Percentiles rank a stretch among this genome's conserved stretches.
phyloP scores from a whole-genome alignment of 2,113 vertebrate genomes.

The Hipposideros armiger region DNA sequence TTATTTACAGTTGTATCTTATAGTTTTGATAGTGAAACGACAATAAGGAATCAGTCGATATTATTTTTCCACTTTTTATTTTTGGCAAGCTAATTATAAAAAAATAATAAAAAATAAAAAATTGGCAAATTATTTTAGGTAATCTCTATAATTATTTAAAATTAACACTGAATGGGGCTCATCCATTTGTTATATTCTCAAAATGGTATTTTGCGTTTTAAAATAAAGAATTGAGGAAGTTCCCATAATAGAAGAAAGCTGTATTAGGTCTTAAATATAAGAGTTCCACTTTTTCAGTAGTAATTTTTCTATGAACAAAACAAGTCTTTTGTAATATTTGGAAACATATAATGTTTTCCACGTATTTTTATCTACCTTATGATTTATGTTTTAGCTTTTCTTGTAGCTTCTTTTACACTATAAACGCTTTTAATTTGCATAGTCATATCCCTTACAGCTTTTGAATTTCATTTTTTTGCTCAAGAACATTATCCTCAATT shows the following conservation, averaged over 20 bases:
- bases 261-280: not conserved
- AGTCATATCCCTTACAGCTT: not conserved
- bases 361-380: not conserved
- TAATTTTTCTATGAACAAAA: not conserved
- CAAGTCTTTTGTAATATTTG: not conserved
- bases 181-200: not conserved
- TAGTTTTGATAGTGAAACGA: not conserved
- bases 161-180: not conserved
- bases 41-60: not conserved
- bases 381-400: not conserved
- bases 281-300: not conserved
- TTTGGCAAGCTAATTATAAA: not conserved
- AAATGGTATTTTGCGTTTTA: not conserved
- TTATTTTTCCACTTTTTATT: not conserved
- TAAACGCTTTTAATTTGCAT: not conserved
- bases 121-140: not conserved
- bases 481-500: not conserved
- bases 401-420: not conserved
- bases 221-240: not conserved
- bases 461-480: not conserved
- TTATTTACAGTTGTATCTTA: not conserved
- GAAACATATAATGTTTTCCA: not conserved
- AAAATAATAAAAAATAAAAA: no score
- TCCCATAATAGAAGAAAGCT: not conserved
- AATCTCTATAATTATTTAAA: not conserved